A percentile compares a stretch with the other conserved stretches of the same genome.
Evolutionary conservation across 1,140 invertebrate genomes (phyloP).

Genomic region (Anastrepha obliqua): DNA sequence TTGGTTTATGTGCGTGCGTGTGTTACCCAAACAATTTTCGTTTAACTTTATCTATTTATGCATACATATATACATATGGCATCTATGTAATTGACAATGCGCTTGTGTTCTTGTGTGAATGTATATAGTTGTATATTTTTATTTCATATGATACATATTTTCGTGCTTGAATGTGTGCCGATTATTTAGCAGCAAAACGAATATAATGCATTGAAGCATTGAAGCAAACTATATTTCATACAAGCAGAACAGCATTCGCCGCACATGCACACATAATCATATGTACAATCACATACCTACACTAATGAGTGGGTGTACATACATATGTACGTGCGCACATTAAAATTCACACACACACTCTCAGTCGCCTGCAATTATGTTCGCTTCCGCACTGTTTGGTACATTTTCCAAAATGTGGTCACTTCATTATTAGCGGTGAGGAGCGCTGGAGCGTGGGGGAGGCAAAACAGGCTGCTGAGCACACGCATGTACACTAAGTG

Average conservation of each 20-base stretch:
- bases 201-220: slow-evolving; percentile 29
- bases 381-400: slow-evolving; percentile 44
- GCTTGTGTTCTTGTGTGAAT: not conserved
- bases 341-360: not conserved
- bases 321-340: not conserved
- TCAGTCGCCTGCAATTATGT: slow-evolving; percentile 39
- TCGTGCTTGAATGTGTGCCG: not conserved
- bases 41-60: not conserved
- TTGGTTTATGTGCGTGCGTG: not conserved
- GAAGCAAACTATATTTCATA: slow-evolving; percentile 4
- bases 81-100: not conserved
- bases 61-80: too few species aligned
- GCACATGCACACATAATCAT: not conserved
- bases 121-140: not conserved
- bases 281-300: not conserved
- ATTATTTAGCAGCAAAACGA: slow-evolving; percentile 9
- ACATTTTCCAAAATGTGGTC: slow-evolving; percentile 44
- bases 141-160: not conserved
- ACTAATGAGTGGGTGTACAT: not conserved
- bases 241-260: not conserved
- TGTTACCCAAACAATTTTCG: not conserved
- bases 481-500: not conserved
- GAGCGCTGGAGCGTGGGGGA: not conserved
- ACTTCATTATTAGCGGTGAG: slow-evolving; percentile 43
- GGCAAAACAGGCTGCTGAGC: not conserved